These are phyloP conservation scores for Notolabrus celidotus DNA, from an alignment of 2,797 vertebrate species.

Conservation along the genomic window DNA sequence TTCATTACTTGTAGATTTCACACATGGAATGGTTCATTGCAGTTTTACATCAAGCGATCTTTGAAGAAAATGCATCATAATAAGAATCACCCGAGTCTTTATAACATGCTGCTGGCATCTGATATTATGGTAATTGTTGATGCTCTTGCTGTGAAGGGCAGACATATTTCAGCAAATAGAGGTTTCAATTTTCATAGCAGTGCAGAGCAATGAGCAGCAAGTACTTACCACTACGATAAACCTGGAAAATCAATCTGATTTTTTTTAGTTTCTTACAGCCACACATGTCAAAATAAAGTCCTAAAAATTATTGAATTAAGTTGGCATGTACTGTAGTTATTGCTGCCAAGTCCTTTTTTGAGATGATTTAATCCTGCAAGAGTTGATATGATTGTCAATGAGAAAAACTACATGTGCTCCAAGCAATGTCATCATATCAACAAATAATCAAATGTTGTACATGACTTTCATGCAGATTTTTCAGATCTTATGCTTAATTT, in stretches of 20 bases:
- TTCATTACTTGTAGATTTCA: conserved; percentile 23
- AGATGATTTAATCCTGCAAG: no score
- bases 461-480: no score
- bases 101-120: conserved; percentile 18
- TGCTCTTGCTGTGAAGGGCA: conserved; percentile 21
- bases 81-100: conserved; percentile 23
- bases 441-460: no score
- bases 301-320: no score
- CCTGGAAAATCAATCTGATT: not conserved
- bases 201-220: not conserved
- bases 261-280: not conserved
- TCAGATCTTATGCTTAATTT: no score
- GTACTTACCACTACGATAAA: not conserved
- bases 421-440: no score
- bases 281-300: no score
- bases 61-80: conserved; percentile 41
- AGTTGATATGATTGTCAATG: no score
- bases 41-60: conserved; percentile 16
- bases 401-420: no score
- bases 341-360: no score
- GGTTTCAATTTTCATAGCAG: not conserved
- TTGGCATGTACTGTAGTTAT: no score
- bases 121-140: conserved; percentile 30
- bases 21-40: conserved; percentile 20
- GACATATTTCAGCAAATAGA: not conserved